Base-by-base conservation (phyloP, 2,888 invertebrate genomes). In the Asteroscopus sphinx region DNA sequence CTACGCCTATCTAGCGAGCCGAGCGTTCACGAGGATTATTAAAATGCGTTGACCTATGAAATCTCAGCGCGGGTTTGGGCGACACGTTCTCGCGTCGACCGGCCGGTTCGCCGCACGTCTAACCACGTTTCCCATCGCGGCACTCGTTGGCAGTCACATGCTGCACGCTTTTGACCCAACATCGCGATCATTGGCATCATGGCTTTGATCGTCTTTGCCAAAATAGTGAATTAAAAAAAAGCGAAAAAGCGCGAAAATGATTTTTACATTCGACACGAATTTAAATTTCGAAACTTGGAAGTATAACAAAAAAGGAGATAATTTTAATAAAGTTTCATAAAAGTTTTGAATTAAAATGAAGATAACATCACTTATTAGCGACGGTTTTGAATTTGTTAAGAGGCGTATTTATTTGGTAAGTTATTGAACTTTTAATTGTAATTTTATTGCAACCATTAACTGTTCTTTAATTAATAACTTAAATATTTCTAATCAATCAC, bases 371-470 rank as follows among this genome's bases (percentile, higher is more conserved):
- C 52, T 83, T 53, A 46, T 87, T 62, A 67, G 74, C 68, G 79
- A 84, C 61, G 73, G 75, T 75, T 85, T 77, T 68, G 85, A 85
- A 57, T 82, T 79, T 82, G 56, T 88, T 30, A 87, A 77, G 53
- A 77, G 80, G 66, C 89, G 89, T 48, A 73, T 86, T 73, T 88
- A 87, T 86, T 80, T 89, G 90, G 92, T 92, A 80, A 90, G 92
- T 75, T 9, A 40, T 25, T 32, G 15, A 21, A 15, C 4, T 11
- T 11, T 16, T 0, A 6, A 2, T 36, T 17, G 5, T 11, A 16
- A 16, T 11, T 1, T 1, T 2, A 9, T 37, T 16, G 37, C 15
- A 37, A 17, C 35, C 15, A 40, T 17, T 36, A 21, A 49, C 7
- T 17, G 21, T 21, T 51, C 30, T 37, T 41, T 37, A 21, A 33